Evolutionary conservation across 2,113 vertebrate species (phyloP), one percentile per base, ranked within the genome.

Genomic region (Actenoides lindsayi): DNA sequence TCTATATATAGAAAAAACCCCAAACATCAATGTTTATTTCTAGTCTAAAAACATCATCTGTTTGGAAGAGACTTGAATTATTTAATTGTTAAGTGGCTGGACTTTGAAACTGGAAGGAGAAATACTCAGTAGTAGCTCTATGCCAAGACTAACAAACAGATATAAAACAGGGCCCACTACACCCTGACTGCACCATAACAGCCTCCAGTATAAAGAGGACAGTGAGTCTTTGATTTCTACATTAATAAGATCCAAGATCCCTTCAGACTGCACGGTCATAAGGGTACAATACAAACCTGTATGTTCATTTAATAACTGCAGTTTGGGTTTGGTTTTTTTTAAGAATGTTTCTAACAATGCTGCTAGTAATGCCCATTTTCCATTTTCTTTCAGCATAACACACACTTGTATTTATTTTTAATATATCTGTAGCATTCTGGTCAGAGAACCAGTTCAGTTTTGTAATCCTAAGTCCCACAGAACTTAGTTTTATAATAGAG

Each of bases 201-300:
- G 6, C 54, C 0, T 13, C 4, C 1, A 12, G 4, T 2, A n/a
- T 0, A 1, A 37, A 1, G 37, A 19, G 16, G 9, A 8, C 2
- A 14, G 24, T 0, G 8, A 46, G 18, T 3, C 18, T 30, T 21
- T 11, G 11, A 64, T 10, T 88, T 33, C 53, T 48, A 31, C 44
- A 17, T 4, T 18, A 44, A 1, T 5, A 6, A 41, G 10, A 69
- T 16, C 24, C 59, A 48, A 20, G 53, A 92, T 50, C 13, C 83
- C 62, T 39, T 41, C 24, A 15, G 16, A 11, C 41, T 39, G 18
- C 60, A 41, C 1, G 1, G 41, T 9, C 20, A 0, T 23, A 13
- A 6, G 3, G 59, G 7, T 21, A 24, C 54, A 76, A 18, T 20
- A 86, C 33, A 69, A 77, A 39, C 18, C 62, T 56, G 1, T 16